Evolutionary conservation across 2,113 vertebrate species (phyloP), one percentile per base, ranked within the genome.

Genomic region (Toxostoma redivivum): DNA sequence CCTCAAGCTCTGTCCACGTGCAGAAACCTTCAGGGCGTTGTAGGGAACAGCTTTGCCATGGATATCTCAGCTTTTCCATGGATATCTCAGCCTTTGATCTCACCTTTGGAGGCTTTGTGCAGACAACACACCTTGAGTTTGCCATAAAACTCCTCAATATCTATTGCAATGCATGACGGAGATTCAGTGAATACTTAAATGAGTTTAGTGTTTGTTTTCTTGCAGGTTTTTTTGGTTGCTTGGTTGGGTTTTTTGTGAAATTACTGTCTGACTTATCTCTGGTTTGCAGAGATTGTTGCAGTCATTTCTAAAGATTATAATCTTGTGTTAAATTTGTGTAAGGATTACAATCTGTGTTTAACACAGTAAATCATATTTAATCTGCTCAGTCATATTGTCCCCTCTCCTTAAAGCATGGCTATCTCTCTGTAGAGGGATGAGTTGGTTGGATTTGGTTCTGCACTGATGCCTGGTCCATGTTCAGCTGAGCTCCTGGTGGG

Each of bases 1-100:
- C 24, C 7, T 4, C 11, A 2, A 12, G 76, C 47, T 15, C 50
- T 21, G 6, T 33, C 15, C 6, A 1, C 1, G 0, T 2, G 11
- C 44, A 58, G 38, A 27, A 89, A 7, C 42, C 40, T n/a, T 3
- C 42, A n/a, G 6, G 28, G 5, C 14, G 0, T 4, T 21, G n/a
- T 2, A 60, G 44, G n/a, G 18, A 30, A 5, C 48, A 27, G 25
- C 78, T 37, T 5, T 13, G 18, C 44, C 44, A 44, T 44, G 16
- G 24, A 40, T 40, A 40, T 40, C 6, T 40, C 48, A 78, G 23
- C 20, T 65, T 64, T 25, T 23, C 14, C 60, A 51, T 19, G 38
- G 44, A 4, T 33, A 5, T 4, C 74, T 88, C 48, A 35, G 42
- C 40, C 5, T 27, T 19, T n/a, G 14, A 18, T 13, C 22, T 50